Base-by-base conservation (phyloP, 2,797 vertebrate species). In the Acridotheres tristis region DNA sequence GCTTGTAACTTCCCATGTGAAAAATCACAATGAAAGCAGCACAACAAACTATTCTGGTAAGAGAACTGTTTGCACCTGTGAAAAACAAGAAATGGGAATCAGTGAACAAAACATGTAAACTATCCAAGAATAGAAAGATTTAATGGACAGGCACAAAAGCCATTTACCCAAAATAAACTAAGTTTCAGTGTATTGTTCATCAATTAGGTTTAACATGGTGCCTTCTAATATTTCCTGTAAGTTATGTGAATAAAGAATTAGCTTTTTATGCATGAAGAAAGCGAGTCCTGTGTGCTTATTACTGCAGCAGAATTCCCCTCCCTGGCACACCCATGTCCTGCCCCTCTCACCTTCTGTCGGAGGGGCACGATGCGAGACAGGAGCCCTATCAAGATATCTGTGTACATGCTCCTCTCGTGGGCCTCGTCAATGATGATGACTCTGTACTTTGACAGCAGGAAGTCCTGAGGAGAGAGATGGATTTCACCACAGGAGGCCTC, bases 341-440 rank as follows among this genome's bases (percentile, higher is more conserved):
- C 27, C 27, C 51, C 7, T 34, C 53, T 83, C 34, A 99, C 99
- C 98, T 99, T 99, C 9, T 98, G 97, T 7, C 99, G 98, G 19
- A 99, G 99, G 0, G 98, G 97, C 42, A 99, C 98, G 3, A 99
- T 99, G 59, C 99, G 99, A 26, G 99, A 99, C 85, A 99, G 94
- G 67, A 99, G 98, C 43, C 99, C 99, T 0, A 99, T 97, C 87
- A 99, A 96, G 96, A 99, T 99, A 94, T 99, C 99, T 0, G 99
- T 99, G 98, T 99, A 99, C 66, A 99, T 98, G 0, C 99, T 99
- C 89, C 99, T 97, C 93, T 99, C 99, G 0, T 99, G 99, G 43
- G 99, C 99, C 55, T 99, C 99, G 0, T 99, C 99, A 3, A 99
- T 98, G 88, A 99, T 98, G 45, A 99, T 82, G 36, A 97, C 99